These are phyloP conservation scores for Cephalopachus bancanus DNA, from an alignment of 2,797 vertebrate genomes.

Conservation along the genomic window DNA sequence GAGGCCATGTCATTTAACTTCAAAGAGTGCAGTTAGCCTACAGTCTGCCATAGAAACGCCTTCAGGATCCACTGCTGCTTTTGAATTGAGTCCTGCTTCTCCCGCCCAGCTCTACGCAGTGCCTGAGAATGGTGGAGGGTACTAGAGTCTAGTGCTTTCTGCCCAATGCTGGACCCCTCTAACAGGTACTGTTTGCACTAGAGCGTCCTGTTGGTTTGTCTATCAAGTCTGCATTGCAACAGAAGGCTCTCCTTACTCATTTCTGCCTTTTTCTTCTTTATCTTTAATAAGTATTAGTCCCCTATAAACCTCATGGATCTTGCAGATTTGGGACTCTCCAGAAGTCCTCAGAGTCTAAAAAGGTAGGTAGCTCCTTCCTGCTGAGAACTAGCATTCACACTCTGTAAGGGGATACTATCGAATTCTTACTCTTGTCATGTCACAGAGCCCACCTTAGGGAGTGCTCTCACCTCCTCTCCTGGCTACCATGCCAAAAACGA, in stretches of 20 bases:
- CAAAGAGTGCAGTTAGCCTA: neutral
- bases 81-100: neutral
- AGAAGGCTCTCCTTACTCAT: neutral
- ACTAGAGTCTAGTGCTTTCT: neutral
- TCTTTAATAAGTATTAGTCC: neutral
- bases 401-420: neutral
- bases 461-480: neutral
- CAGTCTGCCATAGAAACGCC: rapidly evolving
- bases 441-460: neutral
- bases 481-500: neutral
- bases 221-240: neutral
- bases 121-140: neutral
- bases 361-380: neutral
- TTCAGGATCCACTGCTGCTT: neutral
- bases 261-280: neutral
- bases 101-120: neutral
- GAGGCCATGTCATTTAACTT: neutral
- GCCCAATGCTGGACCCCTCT: neutral
- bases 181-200: neutral
- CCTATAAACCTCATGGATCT: neutral
- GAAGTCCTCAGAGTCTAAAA: neutral
- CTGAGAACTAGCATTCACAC: rapidly evolving
- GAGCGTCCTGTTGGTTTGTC: neutral
- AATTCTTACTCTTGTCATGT: neutral
- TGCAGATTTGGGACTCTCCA: neutral